Conservation (phyloP, 64 coral and sea anemone species). For the Porites australiensis region DNA sequence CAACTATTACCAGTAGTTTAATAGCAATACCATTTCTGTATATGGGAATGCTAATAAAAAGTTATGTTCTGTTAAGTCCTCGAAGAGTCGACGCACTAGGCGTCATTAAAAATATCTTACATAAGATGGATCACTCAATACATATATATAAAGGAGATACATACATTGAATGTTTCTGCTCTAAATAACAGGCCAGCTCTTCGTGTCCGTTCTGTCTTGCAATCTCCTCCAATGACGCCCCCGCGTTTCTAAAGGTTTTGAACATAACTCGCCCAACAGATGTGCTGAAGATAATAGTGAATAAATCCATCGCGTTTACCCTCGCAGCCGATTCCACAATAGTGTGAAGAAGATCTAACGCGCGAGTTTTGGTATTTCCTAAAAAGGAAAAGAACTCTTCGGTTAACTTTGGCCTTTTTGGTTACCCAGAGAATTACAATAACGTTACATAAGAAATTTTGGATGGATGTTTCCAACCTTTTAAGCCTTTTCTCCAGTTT, state of each 20-base stretch:
- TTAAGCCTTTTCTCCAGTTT: too few species aligned
- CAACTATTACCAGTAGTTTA: too few species aligned
- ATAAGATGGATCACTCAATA: not conserved
- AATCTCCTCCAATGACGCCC: not conserved
- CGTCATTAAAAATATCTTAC: too few species aligned
- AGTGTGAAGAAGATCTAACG: not conserved
- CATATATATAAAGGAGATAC: not conserved
- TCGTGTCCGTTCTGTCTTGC: not conserved
- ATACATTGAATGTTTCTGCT: not conserved
- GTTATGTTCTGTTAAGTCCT: too few species aligned
- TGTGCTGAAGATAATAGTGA: conserved; percentile 22
- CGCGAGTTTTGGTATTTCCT: not conserved
- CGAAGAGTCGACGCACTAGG: too few species aligned
- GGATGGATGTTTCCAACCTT: too few species aligned
- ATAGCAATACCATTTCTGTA: too few species aligned
- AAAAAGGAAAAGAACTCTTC: not conserved
- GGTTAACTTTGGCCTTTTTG: too few species aligned
- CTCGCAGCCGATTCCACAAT: not conserved
- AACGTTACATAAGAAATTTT: too few species aligned
- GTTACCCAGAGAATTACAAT: too few species aligned
- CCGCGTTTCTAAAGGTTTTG: conserved; percentile 6
- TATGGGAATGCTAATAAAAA: too few species aligned
- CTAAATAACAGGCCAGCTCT: conserved; percentile 9
- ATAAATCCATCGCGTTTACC: conserved; percentile 10
- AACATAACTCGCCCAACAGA: not conserved